A percentile compares a stretch with the other conserved stretches of the same genome.
phyloP scores from a whole-genome alignment of 1,140 invertebrate species.

The Magallana angulata region DNA sequence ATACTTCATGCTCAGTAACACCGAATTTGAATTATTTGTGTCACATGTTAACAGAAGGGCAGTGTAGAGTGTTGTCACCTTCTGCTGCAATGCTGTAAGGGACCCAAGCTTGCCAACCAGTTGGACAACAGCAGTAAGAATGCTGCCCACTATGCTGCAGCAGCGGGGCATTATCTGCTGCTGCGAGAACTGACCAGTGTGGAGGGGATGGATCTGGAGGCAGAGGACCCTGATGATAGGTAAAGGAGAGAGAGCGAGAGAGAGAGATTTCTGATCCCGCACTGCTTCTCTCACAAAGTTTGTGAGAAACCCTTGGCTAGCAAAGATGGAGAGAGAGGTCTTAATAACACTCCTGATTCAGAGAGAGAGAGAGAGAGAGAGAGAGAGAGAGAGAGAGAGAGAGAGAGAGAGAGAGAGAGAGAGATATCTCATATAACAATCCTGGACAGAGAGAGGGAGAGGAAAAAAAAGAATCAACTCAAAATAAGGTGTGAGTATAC shows the following conservation, averaged over 20 bases:
- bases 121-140: constrained; percentile 71
- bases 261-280: constrained; percentile 31
- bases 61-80: constrained; percentile 61
- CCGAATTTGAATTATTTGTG: no score
- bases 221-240: constrained; percentile 74
- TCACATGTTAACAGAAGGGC: constrained; percentile 64
- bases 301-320: no score
- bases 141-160: constrained; percentile 72
- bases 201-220: constrained; percentile 61
- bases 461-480: no score
- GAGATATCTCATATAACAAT: no score
- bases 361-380: no score
- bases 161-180: constrained; percentile 69
- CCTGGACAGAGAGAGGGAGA: no score
- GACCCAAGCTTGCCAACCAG: constrained; percentile 55
- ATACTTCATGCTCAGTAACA: no score
- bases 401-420: background rate
- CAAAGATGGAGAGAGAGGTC: no score
- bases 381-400: no score
- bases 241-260: constrained; percentile 43
- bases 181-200: constrained; percentile 61
- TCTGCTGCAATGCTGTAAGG: constrained; percentile 53
- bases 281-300: no score
- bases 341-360: no score
- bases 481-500: no score